These are phyloP conservation scores for Halcyon badia DNA, from an alignment of 2,797 vertebrate genomes.

Conservation along the genomic window DNA sequence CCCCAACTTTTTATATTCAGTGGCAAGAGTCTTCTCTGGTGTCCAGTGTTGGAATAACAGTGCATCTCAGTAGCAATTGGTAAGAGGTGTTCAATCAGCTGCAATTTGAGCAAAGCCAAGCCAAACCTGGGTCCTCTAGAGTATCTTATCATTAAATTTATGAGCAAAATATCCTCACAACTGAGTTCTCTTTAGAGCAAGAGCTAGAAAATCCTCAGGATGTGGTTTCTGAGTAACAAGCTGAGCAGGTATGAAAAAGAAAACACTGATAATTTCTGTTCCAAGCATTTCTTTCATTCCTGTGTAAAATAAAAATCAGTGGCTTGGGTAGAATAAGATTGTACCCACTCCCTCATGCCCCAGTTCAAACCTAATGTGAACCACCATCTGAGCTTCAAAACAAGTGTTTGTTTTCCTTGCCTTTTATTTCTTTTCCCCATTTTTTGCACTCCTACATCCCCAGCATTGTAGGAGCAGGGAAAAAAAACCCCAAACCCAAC, in stretches of 20 bases:
- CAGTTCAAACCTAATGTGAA: background rate
- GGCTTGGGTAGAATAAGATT: background rate
- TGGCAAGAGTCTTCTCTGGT: background rate
- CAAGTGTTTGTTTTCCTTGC: background rate
- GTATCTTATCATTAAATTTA: background rate
- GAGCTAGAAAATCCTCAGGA: background rate
- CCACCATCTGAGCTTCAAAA: background rate
- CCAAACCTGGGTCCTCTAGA: background rate
- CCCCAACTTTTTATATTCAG: background rate
- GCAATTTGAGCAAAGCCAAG: background rate
- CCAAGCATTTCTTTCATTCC: background rate
- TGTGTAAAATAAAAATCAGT: background rate
- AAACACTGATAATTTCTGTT: background rate
- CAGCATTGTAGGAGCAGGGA: background rate
- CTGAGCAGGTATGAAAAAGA: background rate
- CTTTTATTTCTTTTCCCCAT: background rate
- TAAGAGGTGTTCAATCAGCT: background rate
- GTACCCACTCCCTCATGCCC: background rate
- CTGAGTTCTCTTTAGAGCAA: background rate
- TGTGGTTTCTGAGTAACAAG: background rate
- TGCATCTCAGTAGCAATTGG: background rate
- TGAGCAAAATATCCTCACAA: background rate
- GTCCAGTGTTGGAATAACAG: background rate
- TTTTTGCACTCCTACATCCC: background rate
- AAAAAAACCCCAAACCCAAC: background rate